These are phyloP conservation scores for Takifugu ocellatus DNA, from an alignment of 2,797 vertebrate species.

Conservation along the genomic window DNA sequence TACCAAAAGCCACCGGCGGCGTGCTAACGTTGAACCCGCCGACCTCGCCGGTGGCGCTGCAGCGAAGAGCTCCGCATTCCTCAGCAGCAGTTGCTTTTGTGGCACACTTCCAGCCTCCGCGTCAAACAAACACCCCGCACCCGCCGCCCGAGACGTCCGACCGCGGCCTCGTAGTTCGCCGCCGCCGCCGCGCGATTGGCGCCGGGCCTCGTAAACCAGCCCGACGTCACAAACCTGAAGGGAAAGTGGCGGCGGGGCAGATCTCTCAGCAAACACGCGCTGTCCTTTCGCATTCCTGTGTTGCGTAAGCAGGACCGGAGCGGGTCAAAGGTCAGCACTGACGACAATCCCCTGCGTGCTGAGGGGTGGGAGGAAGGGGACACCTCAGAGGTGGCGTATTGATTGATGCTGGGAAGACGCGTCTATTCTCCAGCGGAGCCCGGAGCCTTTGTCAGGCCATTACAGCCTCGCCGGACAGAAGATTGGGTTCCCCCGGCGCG, in stretches of 20 bases:
- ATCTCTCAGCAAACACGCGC: constrained; percentile 3
- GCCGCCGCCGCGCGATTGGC: constrained; percentile 19
- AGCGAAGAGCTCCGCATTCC: constrained; percentile 24
- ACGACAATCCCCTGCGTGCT: constrained; percentile 24
- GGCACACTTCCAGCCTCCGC: constrained; percentile 15
- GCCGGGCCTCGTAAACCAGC: constrained; percentile 19
- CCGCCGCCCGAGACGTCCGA: constrained; percentile 4
- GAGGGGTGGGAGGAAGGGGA: constrained; percentile 50
- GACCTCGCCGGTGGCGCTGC: constrained; percentile 37
- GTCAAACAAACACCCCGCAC: constrained; percentile 36
- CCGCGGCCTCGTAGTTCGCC: constrained; percentile 38
- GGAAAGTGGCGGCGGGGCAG: background rate
- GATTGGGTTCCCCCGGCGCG: constrained; percentile 56
- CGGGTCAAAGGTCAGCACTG: constrained; percentile 44
- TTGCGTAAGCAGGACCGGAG: constrained; percentile 32
- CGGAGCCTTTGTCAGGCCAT: constrained; percentile 55
- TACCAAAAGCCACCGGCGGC: background rate
- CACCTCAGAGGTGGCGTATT: constrained; percentile 35
- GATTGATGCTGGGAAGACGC: constrained; percentile 42
- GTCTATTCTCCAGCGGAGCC: constrained; percentile 36
- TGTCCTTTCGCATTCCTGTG: constrained; percentile 31
- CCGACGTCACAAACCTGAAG: no score
- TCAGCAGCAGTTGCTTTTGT: constrained; percentile 16
- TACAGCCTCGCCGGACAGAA: constrained; percentile 38
- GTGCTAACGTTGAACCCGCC: constrained; percentile 43